A percentile compares a stretch with the other conserved stretches of the same genome.
Conservation (phyloP, 2,888 invertebrate genomes). For the Rotaria magnacalcarata region DNA sequence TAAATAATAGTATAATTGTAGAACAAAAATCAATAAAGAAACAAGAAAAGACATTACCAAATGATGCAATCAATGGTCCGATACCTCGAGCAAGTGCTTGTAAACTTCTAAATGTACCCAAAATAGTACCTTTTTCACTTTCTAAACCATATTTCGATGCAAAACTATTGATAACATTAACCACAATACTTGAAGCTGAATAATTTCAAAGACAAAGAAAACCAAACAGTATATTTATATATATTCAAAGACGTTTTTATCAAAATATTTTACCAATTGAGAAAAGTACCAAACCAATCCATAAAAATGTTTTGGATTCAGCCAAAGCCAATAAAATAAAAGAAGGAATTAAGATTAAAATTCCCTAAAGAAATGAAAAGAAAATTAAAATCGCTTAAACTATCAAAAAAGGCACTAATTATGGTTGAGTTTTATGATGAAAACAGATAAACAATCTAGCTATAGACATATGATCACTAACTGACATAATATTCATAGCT, state of each 20-base stretch:
- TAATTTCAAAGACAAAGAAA: constrained; percentile 15
- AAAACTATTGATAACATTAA: constrained; percentile 86
- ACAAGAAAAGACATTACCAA: constrained; percentile 63
- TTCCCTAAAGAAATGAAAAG: constrained; percentile 40
- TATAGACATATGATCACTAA: neutral
- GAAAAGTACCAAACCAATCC: constrained; percentile 77
- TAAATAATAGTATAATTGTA: neutral
- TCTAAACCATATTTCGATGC: constrained; percentile 73
- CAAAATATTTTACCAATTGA: constrained; percentile 65
- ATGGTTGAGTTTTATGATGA: too few species aligned
- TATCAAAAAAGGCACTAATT: too few species aligned
- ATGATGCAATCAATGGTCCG: constrained; percentile 81
- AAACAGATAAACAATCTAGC: neutral
- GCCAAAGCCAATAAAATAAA: constrained; percentile 80
- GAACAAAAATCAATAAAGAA: neutral
- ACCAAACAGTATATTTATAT: neutral
- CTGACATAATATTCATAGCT: neutral
- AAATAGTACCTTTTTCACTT: constrained; percentile 78
- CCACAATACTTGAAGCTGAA: constrained; percentile 63
- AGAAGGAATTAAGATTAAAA: constrained; percentile 70
- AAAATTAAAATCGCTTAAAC: too few species aligned
- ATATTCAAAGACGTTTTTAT: too few species aligned
- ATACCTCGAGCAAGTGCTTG: constrained; percentile 86
- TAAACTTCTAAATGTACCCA: constrained; percentile 86
- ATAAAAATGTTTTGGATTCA: constrained; percentile 64